Base-by-base conservation (phyloP, 2,113 vertebrate species). In the Callospermophilus lateralis region DNA sequence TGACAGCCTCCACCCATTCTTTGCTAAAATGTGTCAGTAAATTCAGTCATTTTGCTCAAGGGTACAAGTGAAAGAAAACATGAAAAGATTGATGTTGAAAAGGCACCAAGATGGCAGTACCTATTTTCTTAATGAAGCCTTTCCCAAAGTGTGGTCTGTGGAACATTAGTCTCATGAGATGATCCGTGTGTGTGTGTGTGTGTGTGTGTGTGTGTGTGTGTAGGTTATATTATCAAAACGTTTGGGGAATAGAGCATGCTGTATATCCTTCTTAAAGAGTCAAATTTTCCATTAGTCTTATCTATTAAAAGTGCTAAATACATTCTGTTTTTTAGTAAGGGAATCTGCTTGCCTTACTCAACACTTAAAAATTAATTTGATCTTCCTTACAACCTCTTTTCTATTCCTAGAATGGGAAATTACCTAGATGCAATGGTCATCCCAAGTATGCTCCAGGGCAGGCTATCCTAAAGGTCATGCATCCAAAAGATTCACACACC, bases 1-100 rank as follows among this genome's bases (percentile, higher is more conserved):
- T 90, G 77, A 90, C 73, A 97, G 16, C 30, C 13, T 93, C 39
- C 28, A 73, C 73, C 37, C 79, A 85, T 77, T 94, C 55, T 90
- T 95, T 88, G 28, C 85, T 94, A 88, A 97, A 96, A 90, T 94
- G 28, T 90, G 53, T 51, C 84, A 90, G 42, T 88, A 84, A 95
- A 89, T 94, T 34, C 67, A 90, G 67, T 89, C 22, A 17, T 91
- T 97, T 95, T 91, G 30, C 78, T 89, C 26, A 91, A 67, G 55
- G 73, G 13, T 19, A 89, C 10, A 79, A 93, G 12, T 89, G 61
- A 89, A 94, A 94, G 17, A 13, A 96, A 98, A 89, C 22, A 93
- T 53, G 87, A 58, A 85, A 67, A 80, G 55, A 74, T 89, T 92
- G 53, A 88, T 95, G 37, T 91, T 81, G n/a, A 93, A 94, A 96